A percentile compares a stretch with the other conserved stretches of the same genome.
phyloP scores from a whole-genome alignment of 2,888 invertebrate genomes.

The Melinopterus prodromus region DNA sequence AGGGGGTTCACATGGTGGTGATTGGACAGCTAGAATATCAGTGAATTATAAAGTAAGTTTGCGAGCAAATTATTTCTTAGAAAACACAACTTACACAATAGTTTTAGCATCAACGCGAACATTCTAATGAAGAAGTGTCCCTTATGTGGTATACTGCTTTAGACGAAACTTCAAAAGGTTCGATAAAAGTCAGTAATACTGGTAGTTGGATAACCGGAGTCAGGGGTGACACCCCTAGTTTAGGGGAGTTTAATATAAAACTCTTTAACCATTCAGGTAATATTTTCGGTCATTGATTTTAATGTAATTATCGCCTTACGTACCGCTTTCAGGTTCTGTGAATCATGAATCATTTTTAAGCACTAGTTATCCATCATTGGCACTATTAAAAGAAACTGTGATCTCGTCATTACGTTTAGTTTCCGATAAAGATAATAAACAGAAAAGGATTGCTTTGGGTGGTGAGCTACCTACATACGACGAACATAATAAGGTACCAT shows the following conservation, averaged over 20 bases:
- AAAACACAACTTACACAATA: no score
- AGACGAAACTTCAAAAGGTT: constrained; percentile 73
- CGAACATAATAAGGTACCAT: constrained; percentile 56
- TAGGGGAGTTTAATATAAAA: constrained; percentile 78
- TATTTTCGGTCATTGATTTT: background rate
- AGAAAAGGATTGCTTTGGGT: constrained; percentile 67
- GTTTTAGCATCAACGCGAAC: constrained; percentile 42
- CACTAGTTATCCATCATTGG: constrained; percentile 74
- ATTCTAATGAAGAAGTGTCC: constrained; percentile 65
- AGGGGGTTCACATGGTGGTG: constrained; percentile 85
- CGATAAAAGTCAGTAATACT: constrained; percentile 62
- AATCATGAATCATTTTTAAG: constrained; percentile 78
- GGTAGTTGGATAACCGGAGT: constrained; percentile 68
- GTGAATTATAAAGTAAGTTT: constrained; percentile 65
- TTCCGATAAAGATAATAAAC: constrained; percentile 63
- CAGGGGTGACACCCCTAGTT: constrained; percentile 78
- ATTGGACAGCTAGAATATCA: constrained; percentile 89
- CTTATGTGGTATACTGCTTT: constrained; percentile 84
- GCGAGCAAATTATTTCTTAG: no score
- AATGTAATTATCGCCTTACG: background rate
- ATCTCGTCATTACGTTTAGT: constrained; percentile 73
- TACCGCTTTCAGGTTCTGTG: constrained; percentile 62
- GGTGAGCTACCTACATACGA: constrained; percentile 66
- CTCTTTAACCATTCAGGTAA: constrained; percentile 61
- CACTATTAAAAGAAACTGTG: constrained; percentile 78